Evolutionary conservation across 2,797 vertebrate species (phyloP), one percentile per base, ranked within the genome.

Genomic region (Cryptoprocta ferox): DNA sequence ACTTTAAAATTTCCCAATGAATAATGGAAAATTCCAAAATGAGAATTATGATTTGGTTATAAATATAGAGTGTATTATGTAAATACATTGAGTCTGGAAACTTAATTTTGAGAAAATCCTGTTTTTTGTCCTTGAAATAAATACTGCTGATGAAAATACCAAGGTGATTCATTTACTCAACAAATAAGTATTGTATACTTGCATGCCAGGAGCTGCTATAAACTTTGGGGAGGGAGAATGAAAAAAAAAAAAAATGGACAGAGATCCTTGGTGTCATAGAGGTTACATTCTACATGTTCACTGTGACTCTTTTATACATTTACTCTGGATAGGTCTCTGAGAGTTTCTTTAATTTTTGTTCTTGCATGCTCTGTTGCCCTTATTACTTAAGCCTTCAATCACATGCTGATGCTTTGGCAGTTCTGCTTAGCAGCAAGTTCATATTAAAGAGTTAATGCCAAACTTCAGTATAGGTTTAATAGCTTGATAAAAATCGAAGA

Each of bases 371-470:
- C 84, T 91, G 35, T 66, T 97, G 71, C 66, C 39, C 45, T 92
- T 96, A 37, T 39, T 92, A 76, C 21, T 78, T 45, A 95, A 63
- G 30, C 78, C 85, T 96, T 96, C 48, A 90, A 2, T 92, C 95
- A 96, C 39, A 53, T 96, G 81, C 78, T 90, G 87, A 66, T 94
- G 87, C 89, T 86, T 88, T 95, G 68, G 84, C 50, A 89, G 48
- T 96, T 97, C 65, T 97, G 66, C 39, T 30, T 50, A 13, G 56
- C 56, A 92, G 84, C 73, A 78, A 71, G 80, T 94, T 97, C n/a
- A 10, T 96, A 26, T 70, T 92, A 92, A 71, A 90, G 50, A 83
- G 89, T 97, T 94, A 97, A 97, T 94, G 86, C 48, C 50, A 96
- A 98, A 97, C 56, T 59, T 89, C 78, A 66, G 56, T 68, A 15